phyloP scores from a whole-genome alignment of 2,113 vertebrate genomes.

The Vombatus ursinus region DNA sequence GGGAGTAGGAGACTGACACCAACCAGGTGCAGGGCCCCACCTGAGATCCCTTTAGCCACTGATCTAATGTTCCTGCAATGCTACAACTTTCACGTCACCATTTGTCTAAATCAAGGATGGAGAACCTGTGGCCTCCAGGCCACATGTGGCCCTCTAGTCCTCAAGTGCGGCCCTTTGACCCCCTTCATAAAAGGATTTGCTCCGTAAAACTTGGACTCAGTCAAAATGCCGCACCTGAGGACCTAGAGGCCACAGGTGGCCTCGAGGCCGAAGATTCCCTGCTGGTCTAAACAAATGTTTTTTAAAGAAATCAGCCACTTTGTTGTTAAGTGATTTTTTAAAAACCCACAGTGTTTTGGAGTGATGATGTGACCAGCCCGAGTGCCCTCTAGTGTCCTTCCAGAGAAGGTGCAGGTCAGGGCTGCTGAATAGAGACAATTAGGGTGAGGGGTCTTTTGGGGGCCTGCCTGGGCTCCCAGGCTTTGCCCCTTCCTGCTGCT shows the following conservation, averaged over 20 bases:
- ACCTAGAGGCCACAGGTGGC: too few species aligned
- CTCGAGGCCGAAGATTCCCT: too few species aligned
- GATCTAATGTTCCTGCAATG: constrained; percentile 71
- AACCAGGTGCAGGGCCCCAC: constrained; percentile 63
- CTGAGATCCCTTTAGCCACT: constrained; percentile 72
- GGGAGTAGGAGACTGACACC: constrained; percentile 54
- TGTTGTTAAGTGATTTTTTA: constrained; percentile 73
- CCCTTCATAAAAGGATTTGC: too few species aligned
- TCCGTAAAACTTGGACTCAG: too few species aligned
- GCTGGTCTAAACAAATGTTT: constrained; percentile 71
- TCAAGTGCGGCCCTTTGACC: too few species aligned
- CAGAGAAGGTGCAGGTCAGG: constrained; percentile 9
- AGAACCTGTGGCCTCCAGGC: too few species aligned
- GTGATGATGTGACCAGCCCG: constrained; percentile 55
- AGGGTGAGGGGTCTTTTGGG: not conserved
- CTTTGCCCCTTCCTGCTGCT: constrained; percentile 38
- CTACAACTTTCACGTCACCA: constrained; percentile 64
- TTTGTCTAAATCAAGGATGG: constrained; percentile 56
- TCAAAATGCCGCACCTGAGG: too few species aligned
- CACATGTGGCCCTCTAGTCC: too few species aligned
- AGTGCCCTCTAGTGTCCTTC: constrained; percentile 81
- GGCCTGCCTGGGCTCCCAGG: constrained; percentile 57
- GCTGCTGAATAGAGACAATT: not conserved
- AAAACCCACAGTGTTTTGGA: constrained; percentile 53
- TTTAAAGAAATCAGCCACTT: constrained; percentile 73